These are phyloP conservation scores for Melanostoma scalare DNA, from an alignment of 2,888 invertebrate genomes.

Conservation along the genomic window DNA sequence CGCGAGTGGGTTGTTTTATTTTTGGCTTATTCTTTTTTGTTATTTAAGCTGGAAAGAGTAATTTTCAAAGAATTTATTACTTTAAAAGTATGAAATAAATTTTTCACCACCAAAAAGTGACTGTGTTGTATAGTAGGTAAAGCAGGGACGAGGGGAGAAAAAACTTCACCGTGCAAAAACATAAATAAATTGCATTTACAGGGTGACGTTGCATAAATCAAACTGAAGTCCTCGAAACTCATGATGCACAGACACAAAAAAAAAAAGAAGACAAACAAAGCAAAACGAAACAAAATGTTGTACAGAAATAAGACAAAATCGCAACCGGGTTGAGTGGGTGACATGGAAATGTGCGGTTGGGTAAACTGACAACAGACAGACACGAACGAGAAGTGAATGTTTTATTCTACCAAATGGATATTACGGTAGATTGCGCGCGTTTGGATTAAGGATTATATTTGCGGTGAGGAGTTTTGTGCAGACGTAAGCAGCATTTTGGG, in stretches of 20 bases:
- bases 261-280: neutral
- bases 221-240: slow-evolving; percentile 64
- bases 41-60: slow-evolving; percentile 20
- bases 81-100: slow-evolving; percentile 69
- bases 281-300: neutral
- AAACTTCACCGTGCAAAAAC: slow-evolving; percentile 41
- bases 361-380: slow-evolving; percentile 65
- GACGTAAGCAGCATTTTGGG: slow-evolving; percentile 22
- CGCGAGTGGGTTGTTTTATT: neutral
- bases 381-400: slow-evolving; percentile 50
- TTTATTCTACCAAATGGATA: slow-evolving; percentile 39
- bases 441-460: slow-evolving; percentile 35
- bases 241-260: slow-evolving; percentile 9
- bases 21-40: neutral
- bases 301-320: neutral
- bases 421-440: slow-evolving; percentile 19
- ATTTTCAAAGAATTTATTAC: slow-evolving; percentile 68
- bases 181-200: slow-evolving; percentile 73
- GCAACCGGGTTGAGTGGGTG: slow-evolving; percentile 33
- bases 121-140: slow-evolving; percentile 1
- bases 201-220: slow-evolving; percentile 72
- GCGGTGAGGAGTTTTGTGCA: slow-evolving; percentile 21
- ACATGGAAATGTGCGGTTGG: slow-evolving; percentile 66
- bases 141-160: neutral
- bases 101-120: slow-evolving; percentile 50